Evolutionary conservation across 2,888 invertebrate genomes (phyloP).

Genomic region (Caenorhabditis uteleia): DNA sequence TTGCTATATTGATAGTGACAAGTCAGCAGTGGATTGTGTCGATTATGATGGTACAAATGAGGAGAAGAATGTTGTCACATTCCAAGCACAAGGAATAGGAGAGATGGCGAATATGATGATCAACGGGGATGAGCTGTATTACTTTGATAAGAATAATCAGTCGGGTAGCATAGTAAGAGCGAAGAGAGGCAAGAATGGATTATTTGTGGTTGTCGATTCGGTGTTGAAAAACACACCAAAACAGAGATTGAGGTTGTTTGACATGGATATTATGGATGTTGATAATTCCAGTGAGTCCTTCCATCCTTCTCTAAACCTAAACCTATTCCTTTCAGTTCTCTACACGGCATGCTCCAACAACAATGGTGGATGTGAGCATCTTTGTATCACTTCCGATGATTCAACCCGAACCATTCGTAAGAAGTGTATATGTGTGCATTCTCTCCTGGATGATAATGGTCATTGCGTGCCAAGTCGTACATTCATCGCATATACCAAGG

Average conservation of each 20-base stretch:
- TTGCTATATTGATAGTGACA: constrained; percentile 27
- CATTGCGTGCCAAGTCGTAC: constrained; percentile 80
- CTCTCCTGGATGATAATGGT: constrained; percentile 74
- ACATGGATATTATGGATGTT: constrained; percentile 22
- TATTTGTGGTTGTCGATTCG: constrained; percentile 5
- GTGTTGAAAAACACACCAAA: constrained; percentile 7
- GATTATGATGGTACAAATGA: constrained; percentile 41
- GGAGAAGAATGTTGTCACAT: constrained; percentile 20
- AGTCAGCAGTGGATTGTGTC: constrained; percentile 26
- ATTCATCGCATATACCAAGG: constrained; percentile 84
- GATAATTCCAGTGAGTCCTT: too few relatives aligned
- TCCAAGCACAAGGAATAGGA: constrained; percentile 27
- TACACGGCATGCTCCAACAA: constrained; percentile 69
- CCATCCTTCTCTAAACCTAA: too few relatives aligned
- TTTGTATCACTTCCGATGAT: constrained; percentile 76
- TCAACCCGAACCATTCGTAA: constrained; percentile 2
- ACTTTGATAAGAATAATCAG: constrained; percentile 35
- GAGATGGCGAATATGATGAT: constrained; percentile 13
- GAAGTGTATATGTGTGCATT: constrained; percentile 82
- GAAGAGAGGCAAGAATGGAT: constrained; percentile 4
- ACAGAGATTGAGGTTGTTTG: constrained; percentile 19
- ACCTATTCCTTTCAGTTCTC: too few relatives aligned
- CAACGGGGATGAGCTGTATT: constrained; percentile 26
- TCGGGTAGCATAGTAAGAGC: constrained; percentile 20
- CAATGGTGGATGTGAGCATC: constrained; percentile 76